These are phyloP conservation scores for Trichosurus vulpecula DNA, from an alignment of 2,797 vertebrate species.

Conservation along the genomic window DNA sequence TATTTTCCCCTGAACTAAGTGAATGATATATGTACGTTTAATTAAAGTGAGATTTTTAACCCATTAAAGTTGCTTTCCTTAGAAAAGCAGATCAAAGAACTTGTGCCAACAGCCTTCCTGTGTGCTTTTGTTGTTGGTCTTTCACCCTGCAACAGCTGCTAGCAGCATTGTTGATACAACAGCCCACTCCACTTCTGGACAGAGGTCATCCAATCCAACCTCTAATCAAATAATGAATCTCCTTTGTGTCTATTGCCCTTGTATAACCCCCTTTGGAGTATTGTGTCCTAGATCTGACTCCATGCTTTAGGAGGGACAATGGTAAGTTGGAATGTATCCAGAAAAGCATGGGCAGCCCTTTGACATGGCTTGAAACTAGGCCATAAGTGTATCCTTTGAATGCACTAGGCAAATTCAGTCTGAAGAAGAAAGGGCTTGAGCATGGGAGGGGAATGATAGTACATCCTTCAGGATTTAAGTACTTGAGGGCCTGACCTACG, in stretches of 20 bases:
- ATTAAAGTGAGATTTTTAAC: no score
- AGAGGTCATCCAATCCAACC: not conserved
- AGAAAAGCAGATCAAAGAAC: no score
- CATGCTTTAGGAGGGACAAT: not conserved
- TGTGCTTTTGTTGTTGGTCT: no score
- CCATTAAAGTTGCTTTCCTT: no score
- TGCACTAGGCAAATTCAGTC: not conserved
- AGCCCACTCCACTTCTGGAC: not conserved
- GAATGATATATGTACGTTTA: no score
- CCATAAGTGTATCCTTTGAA: not conserved
- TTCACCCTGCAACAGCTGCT: no score
- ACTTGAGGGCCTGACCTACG: not conserved
- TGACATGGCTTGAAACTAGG: not conserved
- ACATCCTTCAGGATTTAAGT: not conserved
- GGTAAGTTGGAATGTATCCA: not conserved
- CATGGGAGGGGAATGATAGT: not conserved
- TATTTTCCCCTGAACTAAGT: no score
- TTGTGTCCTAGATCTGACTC: not conserved
- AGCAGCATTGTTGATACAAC: no score
- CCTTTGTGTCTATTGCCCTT: not conserved
- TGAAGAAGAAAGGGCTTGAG: not conserved
- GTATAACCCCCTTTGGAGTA: not conserved
- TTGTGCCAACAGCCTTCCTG: no score
- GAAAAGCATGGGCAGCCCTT: not conserved
- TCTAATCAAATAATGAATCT: not conserved